Evolutionary conservation across 2,113 vertebrate species (phyloP).

Genomic region (Coptodon rendalli): DNA sequence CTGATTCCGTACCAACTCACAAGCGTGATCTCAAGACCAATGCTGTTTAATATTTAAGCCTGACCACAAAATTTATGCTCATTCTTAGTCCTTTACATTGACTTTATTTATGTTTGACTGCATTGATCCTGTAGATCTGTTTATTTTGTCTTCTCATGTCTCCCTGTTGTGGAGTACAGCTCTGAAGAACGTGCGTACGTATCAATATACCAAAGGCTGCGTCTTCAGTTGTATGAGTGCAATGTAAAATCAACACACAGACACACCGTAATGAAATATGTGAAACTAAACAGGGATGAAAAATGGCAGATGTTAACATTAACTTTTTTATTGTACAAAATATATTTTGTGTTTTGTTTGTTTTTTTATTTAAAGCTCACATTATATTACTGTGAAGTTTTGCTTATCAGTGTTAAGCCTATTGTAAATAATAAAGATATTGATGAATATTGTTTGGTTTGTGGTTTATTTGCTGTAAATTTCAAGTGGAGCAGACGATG

Average conservation of each 20-base stretch:
- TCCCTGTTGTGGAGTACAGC: conserved; percentile 54
- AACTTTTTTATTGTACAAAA: conserved; percentile 87
- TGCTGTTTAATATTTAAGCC: not conserved
- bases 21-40: not conserved
- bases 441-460: conserved; percentile 37
- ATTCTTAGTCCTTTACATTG: conserved; percentile 3
- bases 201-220: conserved; percentile 78
- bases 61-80: not conserved
- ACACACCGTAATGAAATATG: conserved; percentile 67
- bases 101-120: conserved; percentile 16
- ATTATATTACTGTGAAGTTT: conserved; percentile 98
- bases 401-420: conserved; percentile 96
- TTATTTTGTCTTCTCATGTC: conserved; percentile 12
- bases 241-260: conserved; percentile 69
- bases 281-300: conserved; percentile 75
- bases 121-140: conserved; percentile 31
- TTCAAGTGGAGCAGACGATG: not conserved
- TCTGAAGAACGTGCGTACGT: conserved; percentile 53
- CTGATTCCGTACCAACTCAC: not conserved
- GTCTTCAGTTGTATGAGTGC: conserved; percentile 74
- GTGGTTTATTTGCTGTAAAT: not conserved
- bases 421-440: conserved; percentile 92
- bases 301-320: conserved; percentile 71
- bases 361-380: conserved; percentile 90
- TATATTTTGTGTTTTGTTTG: conserved; percentile 84